Evolutionary conservation across 2,797 vertebrate species (phyloP).

Genomic region (Pseudomugil tenellus): DNA sequence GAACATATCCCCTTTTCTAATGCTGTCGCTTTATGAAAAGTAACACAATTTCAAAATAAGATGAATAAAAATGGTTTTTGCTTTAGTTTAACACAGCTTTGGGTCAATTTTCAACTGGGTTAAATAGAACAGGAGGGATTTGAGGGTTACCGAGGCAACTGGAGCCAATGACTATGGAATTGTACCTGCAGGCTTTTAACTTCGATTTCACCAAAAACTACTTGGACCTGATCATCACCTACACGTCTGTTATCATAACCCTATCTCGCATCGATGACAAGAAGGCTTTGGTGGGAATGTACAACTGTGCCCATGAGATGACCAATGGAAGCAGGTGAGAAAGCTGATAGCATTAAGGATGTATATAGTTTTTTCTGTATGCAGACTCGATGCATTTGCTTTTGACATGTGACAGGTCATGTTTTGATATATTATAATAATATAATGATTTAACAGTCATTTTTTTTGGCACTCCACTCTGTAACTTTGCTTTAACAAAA

Average conservation of each 20-base stretch:
- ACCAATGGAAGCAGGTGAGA: constrained; percentile 87
- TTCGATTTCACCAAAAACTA: constrained; percentile 93
- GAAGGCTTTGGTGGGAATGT: constrained; percentile 88
- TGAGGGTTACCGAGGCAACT: background rate
- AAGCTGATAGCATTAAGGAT: background rate
- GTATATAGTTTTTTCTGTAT: background rate
- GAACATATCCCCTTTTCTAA: too few relatives aligned
- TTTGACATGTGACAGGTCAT: constrained; percentile 18
- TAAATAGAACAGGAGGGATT: too few relatives aligned
- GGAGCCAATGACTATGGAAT: background rate
- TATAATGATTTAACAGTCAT: background rate
- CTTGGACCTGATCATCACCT: constrained; percentile 92
- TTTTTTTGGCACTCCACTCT: background rate
- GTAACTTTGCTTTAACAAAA: constrained; percentile 22
- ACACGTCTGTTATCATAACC: constrained; percentile 88
- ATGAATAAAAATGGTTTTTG: too few relatives aligned
- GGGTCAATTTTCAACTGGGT: too few relatives aligned
- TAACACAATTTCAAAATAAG: too few relatives aligned
- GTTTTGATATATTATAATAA: background rate
- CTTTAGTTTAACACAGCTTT: too few relatives aligned
- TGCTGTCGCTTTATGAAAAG: too few relatives aligned
- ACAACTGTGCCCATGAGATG: constrained; percentile 93
- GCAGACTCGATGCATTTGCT: background rate
- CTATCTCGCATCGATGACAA: constrained; percentile 92
- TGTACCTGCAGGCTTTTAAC: constrained; percentile 84